Evolutionary conservation across 2,888 invertebrate genomes (phyloP).

Genomic region (Phorcus lineatus): DNA sequence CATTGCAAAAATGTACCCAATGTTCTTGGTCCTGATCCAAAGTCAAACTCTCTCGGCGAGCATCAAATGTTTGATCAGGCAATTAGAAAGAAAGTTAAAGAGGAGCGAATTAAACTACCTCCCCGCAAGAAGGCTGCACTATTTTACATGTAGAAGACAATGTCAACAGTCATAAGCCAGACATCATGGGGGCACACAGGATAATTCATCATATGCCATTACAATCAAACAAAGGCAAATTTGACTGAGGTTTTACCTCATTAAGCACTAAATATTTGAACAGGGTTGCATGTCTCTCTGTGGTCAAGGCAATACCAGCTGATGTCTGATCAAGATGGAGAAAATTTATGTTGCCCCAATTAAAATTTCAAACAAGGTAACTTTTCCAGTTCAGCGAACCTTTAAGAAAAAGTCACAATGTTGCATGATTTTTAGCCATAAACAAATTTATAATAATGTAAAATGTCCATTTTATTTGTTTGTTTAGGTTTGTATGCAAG

Average conservation of each 20-base stretch:
- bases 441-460: constrained; percentile 9
- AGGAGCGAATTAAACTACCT: not conserved
- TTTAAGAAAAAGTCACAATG: not conserved
- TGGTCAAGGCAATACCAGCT: not conserved
- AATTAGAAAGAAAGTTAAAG: constrained; percentile 15
- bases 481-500: not conserved
- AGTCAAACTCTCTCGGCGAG: not conserved
- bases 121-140: not conserved
- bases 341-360: not conserved
- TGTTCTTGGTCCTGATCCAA: not conserved
- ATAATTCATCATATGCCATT: constrained; percentile 21
- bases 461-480: not conserved
- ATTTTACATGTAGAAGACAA: constrained; percentile 3
- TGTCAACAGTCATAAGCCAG: not conserved
- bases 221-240: constrained; percentile 16
- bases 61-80: constrained; percentile 14
- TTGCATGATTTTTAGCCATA: constrained; percentile 14
- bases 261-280: constrained; percentile 21
- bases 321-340: not conserved
- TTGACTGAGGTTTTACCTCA: constrained; percentile 16
- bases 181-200: not conserved
- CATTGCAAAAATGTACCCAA: not conserved
- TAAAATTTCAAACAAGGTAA: not conserved
- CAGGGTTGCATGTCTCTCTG: not conserved
- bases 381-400: not conserved